Evolutionary conservation across 2,113 vertebrate species (phyloP), one percentile per base, ranked within the genome.

Genomic region (Xenotilapia caudafasciata): DNA sequence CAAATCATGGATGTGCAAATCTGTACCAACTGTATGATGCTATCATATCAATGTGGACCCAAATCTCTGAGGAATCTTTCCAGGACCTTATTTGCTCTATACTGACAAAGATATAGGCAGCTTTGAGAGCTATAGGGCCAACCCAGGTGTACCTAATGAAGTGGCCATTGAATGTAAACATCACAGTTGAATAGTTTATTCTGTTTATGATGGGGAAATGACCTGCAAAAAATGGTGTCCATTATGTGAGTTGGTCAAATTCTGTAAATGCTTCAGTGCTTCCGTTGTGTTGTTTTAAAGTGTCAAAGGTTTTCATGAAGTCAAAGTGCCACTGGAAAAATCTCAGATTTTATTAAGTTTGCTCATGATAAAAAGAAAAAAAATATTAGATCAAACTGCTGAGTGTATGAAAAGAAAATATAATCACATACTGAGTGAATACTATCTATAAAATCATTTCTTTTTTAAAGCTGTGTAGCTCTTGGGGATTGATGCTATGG

Each of bases 21-120:
- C 8, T 73, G 40, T 10, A 73, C 13, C 3, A 73, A 47, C 40
- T 47, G 68, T 28, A 2, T 47, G 40, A 75, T 28, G 21, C 21
- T 19, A 11, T 12, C 68, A 75, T 47, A 10, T 75, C 14, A 75
- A 47, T 47, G 9, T 47, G 42, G 68, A 47, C 40, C 38, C 23
- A 17, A 28, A 47, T 47, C 68, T 28, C 6, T 75, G 23, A 28
- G 23, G 40, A 73, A 75, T 75, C 40, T 47, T 47, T 75, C 68
- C 40, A 28, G 70, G 1, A 75, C 9, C 42, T 75, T 75, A 23
- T 1, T 70, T 42, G 12, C 38, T 70, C n/a, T 42, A 9, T 42
- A 6, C 35, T 1, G 35, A 6, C 0, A 1, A 3, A 9, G 13
- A 42, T 42, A 42, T 4, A 10, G 12, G n/a, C 38, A 70, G 35